Conservation (phyloP, 2,888 invertebrate species). For the Polydrusus cervinus region DNA sequence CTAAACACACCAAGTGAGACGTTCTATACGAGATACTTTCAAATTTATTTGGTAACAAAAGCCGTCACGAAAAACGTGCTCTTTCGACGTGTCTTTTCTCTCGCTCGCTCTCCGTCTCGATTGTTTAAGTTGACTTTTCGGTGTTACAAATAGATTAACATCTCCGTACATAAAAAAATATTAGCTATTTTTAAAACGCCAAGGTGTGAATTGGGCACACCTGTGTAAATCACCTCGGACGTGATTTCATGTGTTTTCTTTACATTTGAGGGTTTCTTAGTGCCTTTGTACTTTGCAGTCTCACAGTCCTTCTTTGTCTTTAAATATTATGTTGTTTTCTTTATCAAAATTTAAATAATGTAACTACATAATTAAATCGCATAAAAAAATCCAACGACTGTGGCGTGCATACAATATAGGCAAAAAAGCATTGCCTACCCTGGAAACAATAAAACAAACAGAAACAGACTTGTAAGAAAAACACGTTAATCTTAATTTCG, state of each 20-base stretch:
- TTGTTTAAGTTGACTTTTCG: slow-evolving; percentile 45
- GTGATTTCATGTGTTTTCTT: slow-evolving; percentile 44
- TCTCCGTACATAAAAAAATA: slow-evolving; percentile 39
- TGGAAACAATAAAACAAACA: no score
- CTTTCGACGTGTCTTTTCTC: slow-evolving; percentile 39
- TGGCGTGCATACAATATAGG: no score
- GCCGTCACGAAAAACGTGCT: slow-evolving; percentile 50
- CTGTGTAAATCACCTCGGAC: slow-evolving; percentile 45
- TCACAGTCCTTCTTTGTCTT: background rate
- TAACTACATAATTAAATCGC: slow-evolving; percentile 1
- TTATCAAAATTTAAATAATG: no score
- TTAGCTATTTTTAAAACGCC: slow-evolving; percentile 35
- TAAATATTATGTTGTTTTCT: no score
- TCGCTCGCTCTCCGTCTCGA: slow-evolving; percentile 24
- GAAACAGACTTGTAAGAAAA: no score
- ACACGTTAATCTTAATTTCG: no score
- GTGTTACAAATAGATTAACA: slow-evolving; percentile 49
- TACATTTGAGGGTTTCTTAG: slow-evolving; percentile 17
- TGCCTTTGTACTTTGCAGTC: background rate
- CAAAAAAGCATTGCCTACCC: no score
- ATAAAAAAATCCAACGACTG: slow-evolving; percentile 20
- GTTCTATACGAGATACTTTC: slow-evolving; percentile 40
- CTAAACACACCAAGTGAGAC: slow-evolving; percentile 5
- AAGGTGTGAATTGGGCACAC: slow-evolving; percentile 48
- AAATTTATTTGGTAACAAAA: slow-evolving; percentile 51